phyloP scores from a whole-genome alignment of 2,113 vertebrate species.

The Neoarius graeffei region DNA sequence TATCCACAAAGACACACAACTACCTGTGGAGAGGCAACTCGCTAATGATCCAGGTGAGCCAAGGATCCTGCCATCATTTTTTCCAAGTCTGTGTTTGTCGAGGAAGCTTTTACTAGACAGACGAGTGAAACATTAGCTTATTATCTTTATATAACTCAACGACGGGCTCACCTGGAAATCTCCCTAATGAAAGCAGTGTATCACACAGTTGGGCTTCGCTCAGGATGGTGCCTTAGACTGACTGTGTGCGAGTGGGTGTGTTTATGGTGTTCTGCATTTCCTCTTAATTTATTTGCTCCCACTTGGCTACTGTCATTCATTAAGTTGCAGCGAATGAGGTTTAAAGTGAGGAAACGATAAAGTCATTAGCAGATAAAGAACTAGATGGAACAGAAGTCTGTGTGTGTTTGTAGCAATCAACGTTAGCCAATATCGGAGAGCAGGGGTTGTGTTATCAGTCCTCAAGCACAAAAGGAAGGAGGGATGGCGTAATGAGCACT shows the following conservation, averaged over 20 bases:
- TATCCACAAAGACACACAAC: conserved; percentile 8
- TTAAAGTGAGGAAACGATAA: conserved; percentile 32
- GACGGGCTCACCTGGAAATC: conserved; percentile 6
- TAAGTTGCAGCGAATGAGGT: neutral
- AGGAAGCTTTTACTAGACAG: neutral
- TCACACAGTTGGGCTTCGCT: conserved; percentile 27
- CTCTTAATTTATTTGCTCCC: conserved; percentile 20
- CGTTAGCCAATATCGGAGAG: neutral
- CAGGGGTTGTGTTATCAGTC: conserved; percentile 33
- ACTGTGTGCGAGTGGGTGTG: neutral
- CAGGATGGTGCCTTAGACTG: conserved; percentile 15
- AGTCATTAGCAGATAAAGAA: conserved; percentile 23
- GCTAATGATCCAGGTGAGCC: neutral
- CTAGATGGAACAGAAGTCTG: neutral
- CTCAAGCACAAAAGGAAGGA: conserved; percentile 39
- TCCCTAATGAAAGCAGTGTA: conserved; percentile 31
- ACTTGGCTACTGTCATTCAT: conserved; percentile 6
- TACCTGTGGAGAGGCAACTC: conserved; percentile 35
- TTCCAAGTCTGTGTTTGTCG: neutral
- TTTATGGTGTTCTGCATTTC: neutral
- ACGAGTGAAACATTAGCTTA: conserved; percentile 21
- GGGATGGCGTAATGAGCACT: conserved; percentile 27
- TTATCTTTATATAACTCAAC: conserved; percentile 23
- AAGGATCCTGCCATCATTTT: neutral
- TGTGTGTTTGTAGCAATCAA: conserved; percentile 1